Evolutionary conservation across 2,113 vertebrate species (phyloP), one percentile per base, ranked within the genome.

Genomic region (Tretioscincus oriximinensis): DNA sequence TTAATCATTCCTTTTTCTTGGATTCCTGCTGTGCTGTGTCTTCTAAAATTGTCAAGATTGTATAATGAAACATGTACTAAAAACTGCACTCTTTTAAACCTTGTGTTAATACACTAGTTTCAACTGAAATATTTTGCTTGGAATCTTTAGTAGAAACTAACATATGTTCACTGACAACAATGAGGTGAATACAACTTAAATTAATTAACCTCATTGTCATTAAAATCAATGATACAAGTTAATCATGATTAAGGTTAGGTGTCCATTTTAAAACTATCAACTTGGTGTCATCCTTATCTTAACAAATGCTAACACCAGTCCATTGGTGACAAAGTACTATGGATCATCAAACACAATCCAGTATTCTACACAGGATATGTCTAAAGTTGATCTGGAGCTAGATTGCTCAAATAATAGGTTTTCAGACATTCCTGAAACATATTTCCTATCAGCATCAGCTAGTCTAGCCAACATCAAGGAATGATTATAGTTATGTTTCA

Each of bases 101-200:
- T 58, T 18, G 54, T 85, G 58, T 73, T 81, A 73, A 78, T 76
- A 26, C 20, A 3, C 88, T 58, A 77, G 1, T 9, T 81, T 8
- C 81, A 75, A 61, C 35, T 51, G 16, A 4, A 85, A 31, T 2
- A 0, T 3, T 73, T 83, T 85, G n/a, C 49, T 41, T 45, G 70
- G 12, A 7, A 77, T 41, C 18, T 21, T 54, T 24, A 63, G 11
- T 28, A 21, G 77, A 20, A 80, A 73, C 63, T 3, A n/a, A 12
- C 71, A 83, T 12, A 82, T 14, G 8, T 4, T 22, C 64, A 66
- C 16, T 29, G 35, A n/a, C 21, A 63, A 63, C 60, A 63, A 63
- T 63, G 60, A 24, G 60, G 4, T 63, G 60, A 9, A 63, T 63
- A 7, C 9, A 63, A 22, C 7, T 26, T 8, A 63, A 22, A 22